phyloP scores from a whole-genome alignment of 2,797 vertebrate species.

The Liparis tanakae region DNA sequence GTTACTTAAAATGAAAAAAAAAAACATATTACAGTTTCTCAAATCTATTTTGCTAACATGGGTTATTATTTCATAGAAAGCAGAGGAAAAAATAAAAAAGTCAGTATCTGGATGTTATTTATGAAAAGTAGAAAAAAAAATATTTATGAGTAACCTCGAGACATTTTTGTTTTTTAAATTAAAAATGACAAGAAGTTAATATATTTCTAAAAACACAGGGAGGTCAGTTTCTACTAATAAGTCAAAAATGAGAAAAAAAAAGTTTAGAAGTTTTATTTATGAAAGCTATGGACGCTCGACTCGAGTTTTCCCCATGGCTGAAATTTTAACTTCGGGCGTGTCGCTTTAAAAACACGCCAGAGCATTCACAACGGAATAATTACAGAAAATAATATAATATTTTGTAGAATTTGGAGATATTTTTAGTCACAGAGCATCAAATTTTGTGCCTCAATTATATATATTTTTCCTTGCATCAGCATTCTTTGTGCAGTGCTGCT shows the following conservation, averaged over 20 bases:
- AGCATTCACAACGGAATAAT: constrained; percentile 79
- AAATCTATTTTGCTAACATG: constrained; percentile 91
- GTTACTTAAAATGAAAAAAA: constrained; percentile 79
- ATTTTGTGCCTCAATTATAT: constrained; percentile 85
- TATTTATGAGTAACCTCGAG: constrained; percentile 89
- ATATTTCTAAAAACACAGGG: constrained; percentile 90
- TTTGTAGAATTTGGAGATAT: constrained; percentile 88
- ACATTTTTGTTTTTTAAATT: constrained; percentile 88
- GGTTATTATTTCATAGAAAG: constrained; percentile 89
- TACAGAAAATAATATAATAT: constrained; percentile 84
- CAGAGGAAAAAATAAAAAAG: constrained; percentile 82
- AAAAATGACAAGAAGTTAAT: constrained; percentile 87
- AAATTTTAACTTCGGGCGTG: constrained; percentile 83
- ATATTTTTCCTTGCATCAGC: constrained; percentile 82
- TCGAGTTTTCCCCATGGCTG: constrained; percentile 68
- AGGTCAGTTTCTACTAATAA: constrained; percentile 87
- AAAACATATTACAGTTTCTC: constrained; percentile 85
- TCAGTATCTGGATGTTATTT: constrained; percentile 91
- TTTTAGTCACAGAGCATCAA: constrained; percentile 84
- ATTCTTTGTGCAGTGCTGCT: constrained; percentile 79
- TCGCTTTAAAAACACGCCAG: constrained; percentile 66
- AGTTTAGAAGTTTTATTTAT: constrained; percentile 89
- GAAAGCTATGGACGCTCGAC: constrained; percentile 73
- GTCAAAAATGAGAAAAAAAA: constrained; percentile 80
- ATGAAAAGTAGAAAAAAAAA: constrained; percentile 82